Evolutionary conservation across 2,888 invertebrate species (phyloP).

Genomic region (Phyllotreta striolata): DNA sequence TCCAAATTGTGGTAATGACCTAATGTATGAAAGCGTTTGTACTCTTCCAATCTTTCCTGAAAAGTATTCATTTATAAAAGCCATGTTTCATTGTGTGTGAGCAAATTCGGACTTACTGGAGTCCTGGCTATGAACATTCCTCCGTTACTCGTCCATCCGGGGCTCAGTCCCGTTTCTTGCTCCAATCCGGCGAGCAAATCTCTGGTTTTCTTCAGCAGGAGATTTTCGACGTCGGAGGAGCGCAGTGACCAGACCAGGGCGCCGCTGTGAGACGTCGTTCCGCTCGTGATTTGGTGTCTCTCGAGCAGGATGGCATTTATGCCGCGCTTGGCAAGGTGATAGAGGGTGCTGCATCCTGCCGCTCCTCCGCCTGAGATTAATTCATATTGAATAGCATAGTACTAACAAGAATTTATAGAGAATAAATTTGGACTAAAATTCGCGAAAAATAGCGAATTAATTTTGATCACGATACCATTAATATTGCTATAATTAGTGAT

Average conservation of each 20-base stretch:
- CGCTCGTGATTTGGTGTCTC: conserved; percentile 46
- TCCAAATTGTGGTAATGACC: conserved; percentile 82
- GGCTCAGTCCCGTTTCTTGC: conserved; percentile 79
- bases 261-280: conserved; percentile 50
- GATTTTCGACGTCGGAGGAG: conserved; percentile 86
- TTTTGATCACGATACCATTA: background rate
- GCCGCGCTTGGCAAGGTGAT: conserved; percentile 47
- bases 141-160: conserved; percentile 91
- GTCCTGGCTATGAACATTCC: conserved; percentile 86
- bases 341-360: conserved; percentile 48
- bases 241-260: conserved; percentile 65
- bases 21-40: conserved; percentile 79
- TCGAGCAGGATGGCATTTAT: conserved; percentile 47
- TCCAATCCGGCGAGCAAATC: conserved; percentile 74
- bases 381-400: background rate
- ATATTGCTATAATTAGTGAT: background rate
- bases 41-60: conserved; percentile 82
- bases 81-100: background rate
- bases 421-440: too few species aligned
- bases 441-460: too few species aligned
- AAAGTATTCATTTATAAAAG: conserved; percentile 28
- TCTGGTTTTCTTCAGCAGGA: conserved; percentile 75
- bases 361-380: conserved; percentile 47
- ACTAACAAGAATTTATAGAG: background rate
- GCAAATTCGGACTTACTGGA: conserved; percentile 59